A percentile compares a stretch with the other conserved stretches of the same genome.
These are phyloP conservation scores for Adoxophyes honmai DNA, from an alignment of 1,140 invertebrate species.

Conservation along the genomic window DNA sequence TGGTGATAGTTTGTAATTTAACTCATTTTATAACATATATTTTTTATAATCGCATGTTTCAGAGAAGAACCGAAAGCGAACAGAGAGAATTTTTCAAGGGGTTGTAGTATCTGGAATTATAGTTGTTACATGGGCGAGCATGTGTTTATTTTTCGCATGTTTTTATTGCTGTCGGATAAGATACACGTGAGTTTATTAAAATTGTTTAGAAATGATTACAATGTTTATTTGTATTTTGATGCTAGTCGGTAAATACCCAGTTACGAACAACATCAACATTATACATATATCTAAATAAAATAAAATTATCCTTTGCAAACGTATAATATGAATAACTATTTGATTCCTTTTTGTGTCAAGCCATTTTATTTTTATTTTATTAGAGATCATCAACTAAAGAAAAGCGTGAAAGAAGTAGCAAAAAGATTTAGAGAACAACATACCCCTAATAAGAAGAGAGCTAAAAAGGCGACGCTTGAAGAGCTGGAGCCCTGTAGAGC, in stretches of 20 bases:
- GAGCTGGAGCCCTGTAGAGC: too few species aligned
- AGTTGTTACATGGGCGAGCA: background rate
- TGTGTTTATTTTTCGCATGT: background rate
- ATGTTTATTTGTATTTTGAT: background rate
- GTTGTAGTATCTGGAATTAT: background rate
- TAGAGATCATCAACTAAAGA: background rate
- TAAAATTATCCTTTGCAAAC: too few species aligned
- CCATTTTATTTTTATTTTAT: background rate
- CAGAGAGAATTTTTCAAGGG: background rate
- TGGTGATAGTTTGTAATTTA: too few species aligned
- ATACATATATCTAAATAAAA: too few species aligned
- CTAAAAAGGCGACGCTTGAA: too few species aligned
- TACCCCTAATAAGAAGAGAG: too few species aligned
- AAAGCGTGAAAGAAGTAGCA: background rate
- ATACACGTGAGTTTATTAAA: slow-evolving; percentile 4
- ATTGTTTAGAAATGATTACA: background rate
- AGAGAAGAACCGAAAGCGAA: background rate
- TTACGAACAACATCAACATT: too few species aligned
- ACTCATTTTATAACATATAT: too few species aligned
- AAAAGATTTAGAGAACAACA: background rate
- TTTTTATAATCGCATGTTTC: too few species aligned
- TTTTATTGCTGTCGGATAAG: background rate
- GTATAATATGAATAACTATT: too few species aligned
- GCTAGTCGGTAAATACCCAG: too few species aligned
- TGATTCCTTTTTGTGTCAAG: too few species aligned